Percentiles rank a stretch among this genome's conserved stretches.
These are phyloP conservation scores for Mus pahari DNA, from an alignment of 2,113 vertebrate species.

Conservation along the genomic window DNA sequence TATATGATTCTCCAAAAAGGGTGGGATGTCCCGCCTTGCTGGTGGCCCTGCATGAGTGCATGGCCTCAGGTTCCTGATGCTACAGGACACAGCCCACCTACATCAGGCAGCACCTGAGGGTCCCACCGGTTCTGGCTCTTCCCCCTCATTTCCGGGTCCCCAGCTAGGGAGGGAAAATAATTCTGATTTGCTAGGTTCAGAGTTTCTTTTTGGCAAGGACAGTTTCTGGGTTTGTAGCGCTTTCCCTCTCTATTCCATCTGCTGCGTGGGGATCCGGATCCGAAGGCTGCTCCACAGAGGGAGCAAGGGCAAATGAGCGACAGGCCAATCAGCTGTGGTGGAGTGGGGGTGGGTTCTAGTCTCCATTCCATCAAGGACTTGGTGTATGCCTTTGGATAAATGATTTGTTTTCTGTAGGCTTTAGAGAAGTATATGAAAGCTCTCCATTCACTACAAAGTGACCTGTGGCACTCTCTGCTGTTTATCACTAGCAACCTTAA, in stretches of 20 bases:
- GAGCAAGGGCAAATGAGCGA: background rate
- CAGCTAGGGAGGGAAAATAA: background rate
- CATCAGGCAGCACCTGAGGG: background rate
- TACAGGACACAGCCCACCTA: accelerated
- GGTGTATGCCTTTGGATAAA: background rate
- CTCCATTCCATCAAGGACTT: background rate
- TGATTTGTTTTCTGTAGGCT: background rate
- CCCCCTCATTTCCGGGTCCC: background rate
- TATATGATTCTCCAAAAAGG: background rate
- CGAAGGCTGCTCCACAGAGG: background rate
- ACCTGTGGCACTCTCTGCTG: background rate
- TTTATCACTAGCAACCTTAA: background rate
- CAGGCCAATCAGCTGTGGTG: background rate
- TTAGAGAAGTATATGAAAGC: background rate
- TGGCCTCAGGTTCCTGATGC: background rate
- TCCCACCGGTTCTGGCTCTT: background rate
- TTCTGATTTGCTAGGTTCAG: background rate
- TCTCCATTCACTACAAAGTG: background rate
- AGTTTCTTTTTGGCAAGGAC: background rate
- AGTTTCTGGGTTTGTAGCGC: background rate
- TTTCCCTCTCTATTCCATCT: background rate
- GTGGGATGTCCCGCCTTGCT: background rate
- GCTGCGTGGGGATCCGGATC: background rate
- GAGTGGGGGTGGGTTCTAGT: background rate
- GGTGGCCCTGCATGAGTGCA: background rate